A percentile compares a stretch with the other conserved stretches of the same genome.
These are phyloP conservation scores for Monoplex corrugatus DNA, from an alignment of 2,888 invertebrate species.

Conservation along the genomic window DNA sequence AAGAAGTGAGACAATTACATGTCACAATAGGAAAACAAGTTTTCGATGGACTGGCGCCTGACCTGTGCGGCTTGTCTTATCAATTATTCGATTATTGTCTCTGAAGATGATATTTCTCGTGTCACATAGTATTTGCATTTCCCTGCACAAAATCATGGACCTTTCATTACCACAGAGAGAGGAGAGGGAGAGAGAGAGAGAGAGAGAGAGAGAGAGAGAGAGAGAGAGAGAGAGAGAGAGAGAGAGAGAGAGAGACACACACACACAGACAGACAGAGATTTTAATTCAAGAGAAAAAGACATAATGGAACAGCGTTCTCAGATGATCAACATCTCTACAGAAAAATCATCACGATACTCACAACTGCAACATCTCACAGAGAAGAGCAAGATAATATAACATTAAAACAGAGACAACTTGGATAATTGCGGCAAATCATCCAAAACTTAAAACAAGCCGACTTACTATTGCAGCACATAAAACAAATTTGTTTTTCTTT, in stretches of 20 bases:
- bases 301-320: no score
- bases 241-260: background rate
- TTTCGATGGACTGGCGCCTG: constrained; percentile 11
- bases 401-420: background rate
- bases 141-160: background rate
- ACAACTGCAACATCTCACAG: no score
- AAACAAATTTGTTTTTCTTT: no score
- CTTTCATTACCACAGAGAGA: background rate
- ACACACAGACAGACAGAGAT: background rate
- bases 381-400: background rate
- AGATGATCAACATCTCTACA: background rate
- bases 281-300: background rate
- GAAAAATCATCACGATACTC: background rate
- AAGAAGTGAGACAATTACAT: background rate
- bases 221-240: constrained; percentile 22
- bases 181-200: background rate
- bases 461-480: no score
- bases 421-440: background rate
- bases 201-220: background rate
- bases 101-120: no score
- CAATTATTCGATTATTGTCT: no score
- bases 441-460: no score
- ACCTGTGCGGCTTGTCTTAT: background rate
- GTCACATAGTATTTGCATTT: background rate
- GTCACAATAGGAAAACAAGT: background rate